Evolutionary conservation across 1,140 invertebrate species (phyloP), one percentile per base, ranked within the genome.

Genomic region (Antheraea pernyi): DNA sequence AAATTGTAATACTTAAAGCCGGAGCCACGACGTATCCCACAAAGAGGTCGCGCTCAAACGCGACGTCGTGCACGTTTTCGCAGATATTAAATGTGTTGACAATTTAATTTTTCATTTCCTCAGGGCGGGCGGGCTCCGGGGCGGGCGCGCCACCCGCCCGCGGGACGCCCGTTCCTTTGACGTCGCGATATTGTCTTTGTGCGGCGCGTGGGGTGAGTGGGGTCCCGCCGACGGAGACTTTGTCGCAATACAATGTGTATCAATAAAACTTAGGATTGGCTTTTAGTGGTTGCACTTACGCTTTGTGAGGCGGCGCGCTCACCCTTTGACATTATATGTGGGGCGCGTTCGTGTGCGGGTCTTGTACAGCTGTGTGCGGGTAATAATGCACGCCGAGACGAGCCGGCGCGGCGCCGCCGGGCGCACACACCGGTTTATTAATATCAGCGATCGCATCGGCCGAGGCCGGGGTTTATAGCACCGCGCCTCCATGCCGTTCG

Each of bases 201-300:
- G 88, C 81, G 83, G 83, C 79, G 82, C 80, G 85, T 88, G 89
- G 89, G 88, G 85, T 86, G 85, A 74, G 85, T 79, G 77, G 79
- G 85, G 79, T 81, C 86, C 78, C 81, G 83, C 74, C 87, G 83
- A 78, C 83, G 82, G 86, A 90, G 88, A 90, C 89, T 92, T 91
- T 91, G 89, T 92, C 91, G 88, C 91, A 91, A 91, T 91, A 91
- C 89, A 91, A 91, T 91, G 89, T 92, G 89, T 91, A 91, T 91
- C 91, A 91, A 92, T 92, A 92, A 92, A 92, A 92, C 89, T 91
- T 91, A 90, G 89, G 89, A 91, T 92, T 91, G 89, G 89, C 89
- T 92, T 92, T 92, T 92, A 92, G 91, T 90, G 91, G 91, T 90
- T 90, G 89, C 89, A 92, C 91, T 91, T 91, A 91, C 87, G 88